Evolutionary conservation across 2,797 vertebrate species (phyloP), one percentile per base, ranked within the genome.

Genomic region (Amblyraja radiata): DNA sequence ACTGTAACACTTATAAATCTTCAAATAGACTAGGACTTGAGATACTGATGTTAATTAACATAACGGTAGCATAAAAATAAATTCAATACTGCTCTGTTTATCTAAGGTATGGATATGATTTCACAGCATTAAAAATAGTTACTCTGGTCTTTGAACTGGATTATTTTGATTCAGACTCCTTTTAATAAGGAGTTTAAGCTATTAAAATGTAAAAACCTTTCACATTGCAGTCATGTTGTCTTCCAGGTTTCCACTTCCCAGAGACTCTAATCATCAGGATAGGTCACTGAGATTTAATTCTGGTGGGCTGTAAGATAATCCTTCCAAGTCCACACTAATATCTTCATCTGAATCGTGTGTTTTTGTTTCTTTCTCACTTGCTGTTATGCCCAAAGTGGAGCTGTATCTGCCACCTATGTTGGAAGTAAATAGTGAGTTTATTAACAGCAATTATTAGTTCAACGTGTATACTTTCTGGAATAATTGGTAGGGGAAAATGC

Each of bases 221-320:
- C 46, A 25, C 1, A 3, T 14, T 65, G 58, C 83, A 63, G 28
- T n/a, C 32, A 86, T 86, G 10, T 65, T 13, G 13, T 6, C 32
- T n/a, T 78, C 77, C 77, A 58, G 13, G 54, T 46, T 58, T 28
- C 11, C 68, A 92, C 21, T 92, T 54, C 39, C 16, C 1, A 6
- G 25, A 46, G 32, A 7, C 90, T 92, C 39, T 39, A 28, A 18
- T 13, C 11, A 6, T 92, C 90, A 92, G 25, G 94, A 97, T 93
- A 97, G 96, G 95, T 97, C 97, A 94, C 94, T 95, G 61, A 97
- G 95, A 95, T 96, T 97, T 68, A 97, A 95, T 93, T 97, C 95
- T 95, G 94, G 96, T 94, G 94, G 94, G 95, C 94, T 96, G 94
- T 95, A 96, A 94, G 94, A 95, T 94, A 94, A 95, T 93, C 76